Evolutionary conservation across 2,888 invertebrate genomes (phyloP).

Genomic region (Polydesmus complanatus): DNA sequence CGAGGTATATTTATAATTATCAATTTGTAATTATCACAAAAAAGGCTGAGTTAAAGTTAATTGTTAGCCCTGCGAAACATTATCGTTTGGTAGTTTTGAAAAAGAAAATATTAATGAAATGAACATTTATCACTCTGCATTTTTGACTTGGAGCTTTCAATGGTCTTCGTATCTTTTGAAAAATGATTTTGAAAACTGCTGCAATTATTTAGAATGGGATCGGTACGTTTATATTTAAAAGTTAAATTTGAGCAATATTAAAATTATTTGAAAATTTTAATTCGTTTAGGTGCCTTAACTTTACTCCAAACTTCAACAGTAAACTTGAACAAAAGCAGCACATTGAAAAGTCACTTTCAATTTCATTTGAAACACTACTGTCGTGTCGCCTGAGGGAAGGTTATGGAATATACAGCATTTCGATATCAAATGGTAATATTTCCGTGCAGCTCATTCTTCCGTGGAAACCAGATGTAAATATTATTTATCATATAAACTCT

Average conservation of each 20-base stretch:
- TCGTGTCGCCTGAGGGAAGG: conserved; percentile 62
- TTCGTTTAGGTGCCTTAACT: conserved; percentile 23
- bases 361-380: conserved; percentile 46
- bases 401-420: conserved; percentile 44
- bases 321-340: conserved; percentile 50
- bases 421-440: conserved; percentile 35
- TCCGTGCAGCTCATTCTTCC: conserved; percentile 51
- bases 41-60: background rate
- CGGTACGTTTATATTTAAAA: conserved; percentile 1
- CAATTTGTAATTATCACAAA: background rate
- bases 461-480: conserved; percentile 55
- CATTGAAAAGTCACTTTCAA: conserved; percentile 44
- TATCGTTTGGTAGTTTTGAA: no score
- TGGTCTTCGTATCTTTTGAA: conserved; percentile 32
- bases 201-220: conserved; percentile 15
- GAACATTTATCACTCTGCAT: conserved; percentile 46
- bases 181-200: conserved; percentile 24
- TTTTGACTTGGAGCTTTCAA: conserved; percentile 47
- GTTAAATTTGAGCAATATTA: background rate
- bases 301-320: conserved; percentile 42
- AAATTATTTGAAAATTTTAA: background rate
- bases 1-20: conserved; percentile 25
- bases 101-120: conserved; percentile 27
- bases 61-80: no score
- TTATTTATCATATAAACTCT: conserved; percentile 49